phyloP scores from a whole-genome alignment of 2,888 invertebrate species.

The Heteropelma amictum region DNA sequence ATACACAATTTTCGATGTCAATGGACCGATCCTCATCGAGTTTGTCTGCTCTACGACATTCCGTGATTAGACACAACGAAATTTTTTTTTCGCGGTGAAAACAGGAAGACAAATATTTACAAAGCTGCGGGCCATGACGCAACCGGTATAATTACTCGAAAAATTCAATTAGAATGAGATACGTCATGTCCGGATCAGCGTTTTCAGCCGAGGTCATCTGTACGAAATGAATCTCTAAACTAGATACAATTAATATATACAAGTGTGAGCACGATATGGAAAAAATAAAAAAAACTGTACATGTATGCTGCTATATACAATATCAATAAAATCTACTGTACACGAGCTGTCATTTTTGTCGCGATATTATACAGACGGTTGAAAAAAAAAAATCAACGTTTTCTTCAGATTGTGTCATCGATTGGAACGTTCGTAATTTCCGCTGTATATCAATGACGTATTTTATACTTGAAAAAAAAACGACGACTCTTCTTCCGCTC shows the following conservation, averaged over 20 bases:
- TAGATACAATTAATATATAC: constrained; percentile 21
- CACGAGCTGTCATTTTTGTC: constrained; percentile 35
- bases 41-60: constrained; percentile 42
- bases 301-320: constrained; percentile 41
- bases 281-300: not conserved
- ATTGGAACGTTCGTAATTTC: too few relatives aligned
- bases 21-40: constrained; percentile 7
- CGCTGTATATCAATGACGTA: too few relatives aligned
- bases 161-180: not conserved
- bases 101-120: constrained; percentile 39
- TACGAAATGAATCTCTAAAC: constrained; percentile 34
- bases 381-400: not conserved
- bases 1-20: constrained; percentile 27
- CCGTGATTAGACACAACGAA: constrained; percentile 41
- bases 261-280: constrained; percentile 39
- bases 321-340: constrained; percentile 45
- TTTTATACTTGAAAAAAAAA: too few relatives aligned
- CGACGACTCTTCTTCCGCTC: too few relatives aligned
- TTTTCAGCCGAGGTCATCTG: constrained; percentile 15
- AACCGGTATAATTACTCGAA: not conserved
- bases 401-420: too few relatives aligned
- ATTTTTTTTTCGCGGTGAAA: constrained; percentile 7
- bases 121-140: constrained; percentile 39
- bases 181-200: constrained; percentile 40
- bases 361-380: not conserved